Base-by-base conservation (phyloP, 2,797 vertebrate species). In the Acanthornis magna region DNA sequence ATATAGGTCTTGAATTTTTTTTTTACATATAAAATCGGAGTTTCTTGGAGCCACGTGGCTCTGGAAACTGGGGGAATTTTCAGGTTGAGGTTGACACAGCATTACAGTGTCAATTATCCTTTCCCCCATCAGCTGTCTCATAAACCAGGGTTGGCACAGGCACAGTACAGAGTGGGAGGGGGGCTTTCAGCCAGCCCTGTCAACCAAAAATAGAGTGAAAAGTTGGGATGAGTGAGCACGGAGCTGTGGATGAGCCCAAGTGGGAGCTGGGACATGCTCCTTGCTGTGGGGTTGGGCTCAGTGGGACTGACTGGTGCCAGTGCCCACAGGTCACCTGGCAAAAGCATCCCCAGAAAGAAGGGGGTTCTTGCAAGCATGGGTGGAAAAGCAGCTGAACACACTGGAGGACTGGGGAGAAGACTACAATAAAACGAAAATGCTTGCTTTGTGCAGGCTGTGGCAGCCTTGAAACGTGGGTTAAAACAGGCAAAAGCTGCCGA, bases 101-200 rank as follows among this genome's bases (percentile, higher is more conserved):
- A 55, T 77, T 45, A 29, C 15, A 17, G 15, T 42, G 7, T 55
- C 2, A 0, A 18, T 65, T 36, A 42, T 77, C 30, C 22, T 71
- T 67, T 74, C 2, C 29, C 26, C 13, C 18, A 14, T 22, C 34
- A 62, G 29, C 48, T 67, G 20, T 78, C 51, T 18, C 8, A 30
- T 4, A 13, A 79, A 55, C 16, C 1, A 2, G 21, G 55, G 10
- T 29, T 38, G 43, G 40, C 45, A 34, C 27, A 16, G 48, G 23
- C 17, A 54, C 6, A 38, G 38, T 2, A 1, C 9, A 21, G 22
- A 22, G 6, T 53, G 3, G 6, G 8, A 3, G 5, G 14, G 10
- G 11, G 13, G 5, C 1, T 3, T 82, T 85, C 43, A 66, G 43
- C 58, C 29, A 38, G 47, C 22, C 29, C 20, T 7, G 2, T 27